Conservation (phyloP, 2,113 vertebrate genomes). For the Nannospalax galili region DNA sequence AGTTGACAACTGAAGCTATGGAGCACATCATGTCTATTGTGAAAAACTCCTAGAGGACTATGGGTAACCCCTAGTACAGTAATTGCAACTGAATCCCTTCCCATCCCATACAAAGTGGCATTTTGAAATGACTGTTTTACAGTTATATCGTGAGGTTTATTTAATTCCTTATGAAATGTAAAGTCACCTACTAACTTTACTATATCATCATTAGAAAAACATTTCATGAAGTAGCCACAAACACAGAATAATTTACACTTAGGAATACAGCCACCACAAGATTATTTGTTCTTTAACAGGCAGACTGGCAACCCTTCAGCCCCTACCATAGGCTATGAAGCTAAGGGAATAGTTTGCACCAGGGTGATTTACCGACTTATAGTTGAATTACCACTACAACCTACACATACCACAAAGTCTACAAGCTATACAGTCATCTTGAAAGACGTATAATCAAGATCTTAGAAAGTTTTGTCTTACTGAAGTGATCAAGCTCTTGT, state of each 20-base stretch:
- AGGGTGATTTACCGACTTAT: conserved; percentile 16
- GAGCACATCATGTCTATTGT: not conserved
- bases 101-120: not conserved
- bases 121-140: not conserved
- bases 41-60: not conserved
- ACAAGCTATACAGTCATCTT: not conserved
- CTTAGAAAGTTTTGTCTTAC: not conserved
- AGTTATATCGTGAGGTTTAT: not conserved
- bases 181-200: not conserved
- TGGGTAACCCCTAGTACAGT: not conserved
- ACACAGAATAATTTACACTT: not conserved
- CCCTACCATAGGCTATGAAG: not conserved
- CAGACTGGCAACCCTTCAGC: not conserved
- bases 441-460: not conserved
- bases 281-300: not conserved
- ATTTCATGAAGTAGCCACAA: not conserved
- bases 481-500: not conserved
- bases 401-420: not conserved
- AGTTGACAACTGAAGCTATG: no score
- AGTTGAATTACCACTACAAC: conserved; percentile 24
- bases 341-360: not conserved
- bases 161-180: conserved; percentile 25
- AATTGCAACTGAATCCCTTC: not conserved
- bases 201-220: not conserved
- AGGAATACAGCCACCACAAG: not conserved